Base-by-base conservation (phyloP, 2,113 vertebrate genomes). In the Microcebus murinus region DNA sequence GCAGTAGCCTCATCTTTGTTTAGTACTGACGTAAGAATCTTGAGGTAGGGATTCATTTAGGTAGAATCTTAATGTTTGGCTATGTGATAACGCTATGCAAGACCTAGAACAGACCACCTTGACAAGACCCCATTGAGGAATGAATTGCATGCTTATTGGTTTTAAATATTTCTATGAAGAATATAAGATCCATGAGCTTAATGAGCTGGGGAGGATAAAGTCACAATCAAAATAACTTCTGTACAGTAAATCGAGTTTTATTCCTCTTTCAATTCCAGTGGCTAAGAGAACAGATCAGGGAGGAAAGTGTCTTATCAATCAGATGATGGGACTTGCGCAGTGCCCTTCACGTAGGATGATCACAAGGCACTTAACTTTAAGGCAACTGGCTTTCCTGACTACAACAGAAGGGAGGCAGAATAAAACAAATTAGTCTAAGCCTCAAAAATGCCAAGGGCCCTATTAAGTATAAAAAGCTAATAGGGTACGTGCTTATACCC, bases 391-490 rank as follows among this genome's bases (percentile, higher is more conserved):
- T 98, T 97, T 95, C 91, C 93, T 97, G 96, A 98, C 11, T 88
- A 89, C 95, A 96, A 97, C 96, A 98, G 98, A 98, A 98, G 97
- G 95, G 94, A 98, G 94, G 57, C 31, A 97, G 84, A 97, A 98
- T 98, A 97, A 99, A 99, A 96, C 88, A 98, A 98, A 96, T 98
- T 96, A 98, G 70, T 96, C 89, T 85, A 91, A 96, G 96, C 88
- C 48, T 98, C 97, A 94, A 98, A 98, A 98, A 97, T 95, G 87
- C 96, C 59, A 11, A 98, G 92, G 95, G 87, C 68, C 97, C 92
- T 97, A 97, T 98, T 98, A 98, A 96, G 81, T 96, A 95, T 95
- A 92, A 97, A 98, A 97, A 98, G 87, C 85, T 98, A 98, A 96
- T 86, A 97, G 85, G 67, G 45, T 94, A 63, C 91, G 94, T 96